Base-by-base conservation (phyloP, 1,140 invertebrate genomes). In the Drosophila nannoptera region DNA sequence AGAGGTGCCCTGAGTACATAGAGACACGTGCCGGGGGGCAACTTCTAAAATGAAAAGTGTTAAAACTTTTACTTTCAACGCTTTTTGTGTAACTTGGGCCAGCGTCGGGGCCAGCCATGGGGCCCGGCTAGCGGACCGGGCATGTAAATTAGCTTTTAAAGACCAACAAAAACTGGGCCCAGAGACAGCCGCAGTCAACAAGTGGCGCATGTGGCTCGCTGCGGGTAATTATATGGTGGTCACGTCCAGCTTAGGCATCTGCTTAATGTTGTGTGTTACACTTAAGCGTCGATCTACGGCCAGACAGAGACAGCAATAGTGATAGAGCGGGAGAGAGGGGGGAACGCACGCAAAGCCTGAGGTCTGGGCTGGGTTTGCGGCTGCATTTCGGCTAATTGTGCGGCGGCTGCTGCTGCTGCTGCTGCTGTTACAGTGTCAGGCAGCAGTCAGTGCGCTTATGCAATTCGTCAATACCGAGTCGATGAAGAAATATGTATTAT, bases 181-280 rank as follows among this genome's bases (percentile, higher is more conserved):
- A 59, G 58, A 56, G 56, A 22, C 22, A 22, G 22, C 22, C 1
- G 3, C 22, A 53, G 61, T 65, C 74, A 87, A 77, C 77, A 87
- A 73, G 77, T 87, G 82, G 78, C 75, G 74, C 73, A 68, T 63
- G 74, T 53, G 74, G 60, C 56, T 59, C 36, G 50, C 72, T 72
- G 71, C 69, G 69, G 84, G 78, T 87, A 87, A 87, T 87, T 87
- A 83, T 87, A 87, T 87, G 83, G 78, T 73, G 84, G 84, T 87
- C 84, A 87, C 84, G 84, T 87, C 80, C 72, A 49, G 50, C 63
- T 70, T 52, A 50, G 74, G 84, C 84, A 87, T 87, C 84, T 84
- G 74, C 66, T 87, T 87, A 77, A 84, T 77, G 67, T 62, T 60
- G 77, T 60, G 77, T 87, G 84, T 84, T 87, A 87, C 84, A 87